Evolutionary conservation across 2,113 vertebrate genomes (phyloP), one percentile per base, ranked within the genome.

Genomic region (Mustela nigripes): DNA sequence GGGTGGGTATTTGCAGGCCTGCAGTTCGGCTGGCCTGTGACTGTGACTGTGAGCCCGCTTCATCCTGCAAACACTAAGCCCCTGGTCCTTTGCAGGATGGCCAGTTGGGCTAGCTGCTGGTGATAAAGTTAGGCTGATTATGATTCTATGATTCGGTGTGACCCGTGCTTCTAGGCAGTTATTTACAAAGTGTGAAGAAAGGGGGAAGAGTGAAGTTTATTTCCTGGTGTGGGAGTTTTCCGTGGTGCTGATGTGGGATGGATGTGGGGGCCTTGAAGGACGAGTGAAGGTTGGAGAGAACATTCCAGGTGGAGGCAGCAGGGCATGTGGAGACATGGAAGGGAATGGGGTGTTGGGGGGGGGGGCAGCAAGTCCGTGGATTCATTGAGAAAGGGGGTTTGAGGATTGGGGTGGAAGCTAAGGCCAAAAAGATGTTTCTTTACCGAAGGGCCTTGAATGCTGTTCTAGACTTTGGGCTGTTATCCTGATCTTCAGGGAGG

Each of bases 91-190:
- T n/a, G 67, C 8, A 8, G 16, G 33, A 24, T 31, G 22, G 60
- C 28, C 28, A 0, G 73, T 4, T 21, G 67, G 74, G 19, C 22
- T 11, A 1, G 22, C 33, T 39, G 26, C 36, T 53, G 33, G 10
- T 6, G 0, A 1, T 2, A 2, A 4, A 36, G 69, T 31, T 11
- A 71, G 36, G 53, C 82, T 14, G 62, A 4, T 45, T 2, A 0
- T 11, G 1, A 19, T 2, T 1, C 31, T 2, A 0, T 11, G 1
- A 19, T 2, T 1, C 31, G 6, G 10, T 5, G 71, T 42, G 28
- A 14, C 6, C 1, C 2, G 6, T 0, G 69, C 50, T 4, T 48
- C 74, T 9, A 31, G 74, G 7, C 26, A 28, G 1, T 78, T 31
- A 48, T 39, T 62, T 19, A 11, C 60, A 28, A 14, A 60, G 18